These are phyloP conservation scores for Ptilodon capucinus DNA, from an alignment of 2,888 invertebrate genomes.

Conservation along the genomic window DNA sequence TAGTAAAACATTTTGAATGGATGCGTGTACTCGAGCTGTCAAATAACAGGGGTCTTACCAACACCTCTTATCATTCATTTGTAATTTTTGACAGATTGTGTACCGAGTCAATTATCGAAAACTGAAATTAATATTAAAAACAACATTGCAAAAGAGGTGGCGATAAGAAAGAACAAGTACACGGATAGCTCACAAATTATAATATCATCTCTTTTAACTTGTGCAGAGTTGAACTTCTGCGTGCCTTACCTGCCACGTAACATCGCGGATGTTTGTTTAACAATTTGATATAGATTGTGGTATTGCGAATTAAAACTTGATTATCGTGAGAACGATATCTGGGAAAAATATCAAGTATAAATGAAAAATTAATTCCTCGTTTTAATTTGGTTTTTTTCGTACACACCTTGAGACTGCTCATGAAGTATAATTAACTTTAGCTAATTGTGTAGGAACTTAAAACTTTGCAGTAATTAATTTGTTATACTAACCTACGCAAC, in stretches of 20 bases:
- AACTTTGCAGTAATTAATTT: no score
- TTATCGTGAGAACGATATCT: conserved; percentile 67
- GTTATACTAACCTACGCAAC: no score
- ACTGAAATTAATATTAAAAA: no score
- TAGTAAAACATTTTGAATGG: no score
- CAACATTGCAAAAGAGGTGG: no score
- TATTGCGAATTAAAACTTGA: conserved; percentile 69
- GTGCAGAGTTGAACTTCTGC: conserved; percentile 21
- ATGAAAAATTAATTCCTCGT: conserved; percentile 28
- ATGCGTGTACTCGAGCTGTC: no score
- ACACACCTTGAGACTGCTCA: not conserved
- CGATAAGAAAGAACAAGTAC: no score
- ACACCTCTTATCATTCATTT: no score
- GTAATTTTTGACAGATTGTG: no score
- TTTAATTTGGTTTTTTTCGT: conserved; percentile 3
- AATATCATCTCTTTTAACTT: not conserved
- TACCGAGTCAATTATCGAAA: no score
- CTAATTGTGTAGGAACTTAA: not conserved
- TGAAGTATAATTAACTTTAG: not conserved
- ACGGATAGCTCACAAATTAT: no score
- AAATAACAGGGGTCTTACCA: no score
- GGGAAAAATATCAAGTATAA: conserved; percentile 40
- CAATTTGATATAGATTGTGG: conserved; percentile 62
- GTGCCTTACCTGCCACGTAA: conserved; percentile 14
- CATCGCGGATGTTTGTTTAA: conserved; percentile 64